A percentile compares a stretch with the other conserved stretches of the same genome.
These are phyloP conservation scores for Diadumene lineata DNA, from an alignment of 92 coral and sea anemone species.

Conservation along the genomic window DNA sequence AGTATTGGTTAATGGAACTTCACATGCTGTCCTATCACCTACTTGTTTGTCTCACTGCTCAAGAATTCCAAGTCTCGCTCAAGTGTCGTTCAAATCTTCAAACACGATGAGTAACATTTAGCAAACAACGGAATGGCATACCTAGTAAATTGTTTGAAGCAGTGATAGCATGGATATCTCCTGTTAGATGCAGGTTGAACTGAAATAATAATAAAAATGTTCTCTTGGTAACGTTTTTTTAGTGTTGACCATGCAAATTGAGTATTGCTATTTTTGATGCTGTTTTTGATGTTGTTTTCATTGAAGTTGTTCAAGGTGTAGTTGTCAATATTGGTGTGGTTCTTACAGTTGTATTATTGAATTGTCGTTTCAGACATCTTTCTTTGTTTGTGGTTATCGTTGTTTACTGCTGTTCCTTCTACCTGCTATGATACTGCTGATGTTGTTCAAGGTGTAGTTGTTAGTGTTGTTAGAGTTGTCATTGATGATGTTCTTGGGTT, in stretches of 20 bases:
- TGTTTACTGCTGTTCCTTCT: background rate
- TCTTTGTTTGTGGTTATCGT: background rate
- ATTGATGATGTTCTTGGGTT: background rate
- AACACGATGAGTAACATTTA: background rate
- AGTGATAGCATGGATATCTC: constrained; percentile 97
- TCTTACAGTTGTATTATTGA: background rate
- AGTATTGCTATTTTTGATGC: background rate
- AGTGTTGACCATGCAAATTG: no score
- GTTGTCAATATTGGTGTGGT: background rate
- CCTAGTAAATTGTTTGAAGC: constrained; percentile 97
- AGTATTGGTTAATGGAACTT: no score
- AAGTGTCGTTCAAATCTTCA: background rate
- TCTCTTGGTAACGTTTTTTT: background rate
- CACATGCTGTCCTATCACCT: no score
- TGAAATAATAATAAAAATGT: constrained; percentile 13
- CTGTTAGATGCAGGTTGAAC: constrained; percentile 97
- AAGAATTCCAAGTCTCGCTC: no score
- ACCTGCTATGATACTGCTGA: background rate
- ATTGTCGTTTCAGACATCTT: no score
- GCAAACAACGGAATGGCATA: constrained; percentile 26
- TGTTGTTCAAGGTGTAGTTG: background rate
- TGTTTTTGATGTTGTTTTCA: background rate
- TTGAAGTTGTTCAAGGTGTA: background rate
- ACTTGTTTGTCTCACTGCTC: no score
- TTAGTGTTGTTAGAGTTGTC: background rate